These are phyloP conservation scores for Leptinotarsa juncta DNA, from an alignment of 2,888 invertebrate species.

Conservation along the genomic window DNA sequence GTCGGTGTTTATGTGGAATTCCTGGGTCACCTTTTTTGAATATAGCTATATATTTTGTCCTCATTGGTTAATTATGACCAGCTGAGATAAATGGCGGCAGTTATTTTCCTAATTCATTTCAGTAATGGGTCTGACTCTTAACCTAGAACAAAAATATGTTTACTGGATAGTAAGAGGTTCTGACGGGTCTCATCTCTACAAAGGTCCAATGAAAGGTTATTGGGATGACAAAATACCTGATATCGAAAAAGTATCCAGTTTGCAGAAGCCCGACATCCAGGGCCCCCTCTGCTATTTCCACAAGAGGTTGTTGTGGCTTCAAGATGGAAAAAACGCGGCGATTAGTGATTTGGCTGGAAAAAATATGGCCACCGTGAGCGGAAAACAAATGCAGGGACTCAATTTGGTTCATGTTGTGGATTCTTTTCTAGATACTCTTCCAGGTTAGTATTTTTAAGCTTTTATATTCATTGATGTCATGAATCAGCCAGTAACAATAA, in stretches of 20 bases:
- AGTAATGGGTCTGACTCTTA: constrained; percentile 88
- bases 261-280: constrained; percentile 71
- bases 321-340: constrained; percentile 78
- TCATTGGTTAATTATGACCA: no score
- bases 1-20: no score
- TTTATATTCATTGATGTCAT: not conserved
- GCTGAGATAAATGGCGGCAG: no score
- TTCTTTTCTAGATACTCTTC: constrained; percentile 67
- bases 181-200: constrained; percentile 80
- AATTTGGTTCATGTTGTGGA: constrained; percentile 80
- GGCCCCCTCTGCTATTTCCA: constrained; percentile 85
- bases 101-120: constrained; percentile 46
- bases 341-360: constrained; percentile 81
- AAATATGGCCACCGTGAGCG: constrained; percentile 77
- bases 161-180: constrained; percentile 89
- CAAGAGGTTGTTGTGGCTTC: constrained; percentile 85
- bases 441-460: constrained; percentile 45
- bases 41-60: no score
- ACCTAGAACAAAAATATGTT: constrained; percentile 79
- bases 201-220: constrained; percentile 73
- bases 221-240: constrained; percentile 38
- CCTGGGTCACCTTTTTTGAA: no score
- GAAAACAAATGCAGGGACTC: constrained; percentile 74
- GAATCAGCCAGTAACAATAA: no score
- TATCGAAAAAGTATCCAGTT: constrained; percentile 59